These are phyloP conservation scores for Aphrocallistes beatrix DNA, from an alignment of 37 sponge, comb jelly and placozoan genomes.

Conservation along the genomic window DNA sequence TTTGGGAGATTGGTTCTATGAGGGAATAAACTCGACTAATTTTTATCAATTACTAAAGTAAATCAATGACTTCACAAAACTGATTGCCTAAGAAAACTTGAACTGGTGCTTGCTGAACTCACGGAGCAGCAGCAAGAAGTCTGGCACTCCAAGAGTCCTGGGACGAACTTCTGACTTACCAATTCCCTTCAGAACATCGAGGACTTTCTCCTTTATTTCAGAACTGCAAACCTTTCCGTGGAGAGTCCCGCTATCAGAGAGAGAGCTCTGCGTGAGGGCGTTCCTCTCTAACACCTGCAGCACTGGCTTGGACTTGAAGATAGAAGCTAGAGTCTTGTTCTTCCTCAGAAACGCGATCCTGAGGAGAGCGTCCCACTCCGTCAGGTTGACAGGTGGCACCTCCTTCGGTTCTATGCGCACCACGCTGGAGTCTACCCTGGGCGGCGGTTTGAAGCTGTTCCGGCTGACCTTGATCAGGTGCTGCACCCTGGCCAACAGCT, in stretches of 20 bases:
- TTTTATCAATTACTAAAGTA: too few relatives aligned
- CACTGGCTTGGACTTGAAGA: constrained; percentile 73
- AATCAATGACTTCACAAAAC: too few relatives aligned
- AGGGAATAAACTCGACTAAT: too few relatives aligned
- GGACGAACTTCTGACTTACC: not conserved
- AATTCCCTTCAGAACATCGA: not conserved
- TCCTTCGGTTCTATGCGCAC: constrained; percentile 91
- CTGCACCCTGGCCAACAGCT: constrained; percentile 83
- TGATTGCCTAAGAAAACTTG: not conserved
- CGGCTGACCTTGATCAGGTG: constrained; percentile 80
- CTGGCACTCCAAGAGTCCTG: constrained; percentile 1
- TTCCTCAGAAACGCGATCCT: constrained; percentile 70
- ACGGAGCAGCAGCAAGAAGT: not conserved
- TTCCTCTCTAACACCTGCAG: constrained; percentile 73
- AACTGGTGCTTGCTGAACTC: constrained; percentile 10
- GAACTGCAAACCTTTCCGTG: not conserved
- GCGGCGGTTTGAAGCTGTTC: constrained; percentile 96
- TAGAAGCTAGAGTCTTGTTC: constrained; percentile 64
- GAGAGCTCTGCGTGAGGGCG: constrained; percentile 57
- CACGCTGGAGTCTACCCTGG: constrained; percentile 93
- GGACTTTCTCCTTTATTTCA: not conserved
- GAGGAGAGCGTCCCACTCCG: constrained; percentile 88
- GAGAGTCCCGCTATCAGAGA: not conserved
- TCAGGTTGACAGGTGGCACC: constrained; percentile 45
- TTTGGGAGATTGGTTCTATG: too few relatives aligned